Conservation (phyloP, 30 jellyfish, hydroid and myxozoan genomes). For the Aurelia sp. region DNA sequence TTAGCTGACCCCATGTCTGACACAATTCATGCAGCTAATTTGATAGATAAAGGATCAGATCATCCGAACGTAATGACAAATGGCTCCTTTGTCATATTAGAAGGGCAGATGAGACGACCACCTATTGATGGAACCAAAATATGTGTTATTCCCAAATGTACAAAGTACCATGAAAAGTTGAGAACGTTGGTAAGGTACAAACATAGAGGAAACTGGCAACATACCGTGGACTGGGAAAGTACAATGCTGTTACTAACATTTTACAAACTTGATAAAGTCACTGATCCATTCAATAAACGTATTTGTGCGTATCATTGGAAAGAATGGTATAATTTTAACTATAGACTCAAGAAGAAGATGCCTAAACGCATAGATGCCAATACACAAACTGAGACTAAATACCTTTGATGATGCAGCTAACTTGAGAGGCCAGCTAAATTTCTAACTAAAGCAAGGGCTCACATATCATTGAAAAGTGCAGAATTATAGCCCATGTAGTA, state of each 20-base stretch:
- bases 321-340: slow-evolving; percentile 16
- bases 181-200: slow-evolving; percentile 7
- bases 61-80: background rate
- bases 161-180: background rate
- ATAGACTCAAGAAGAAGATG: slow-evolving; percentile 2
- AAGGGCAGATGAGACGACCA: background rate
- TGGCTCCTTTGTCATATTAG: background rate
- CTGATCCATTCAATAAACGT: background rate
- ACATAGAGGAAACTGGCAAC: slow-evolving; percentile 1
- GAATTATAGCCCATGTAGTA: too few relatives aligned
- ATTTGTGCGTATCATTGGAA: slow-evolving; percentile 14
- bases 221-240: slow-evolving; percentile 25
- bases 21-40: background rate
- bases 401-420: background rate
- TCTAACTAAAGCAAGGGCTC: too few relatives aligned
- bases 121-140: background rate
- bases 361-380: background rate
- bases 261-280: background rate
- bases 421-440: too few relatives aligned
- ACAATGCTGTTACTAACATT: slow-evolving; percentile 26
- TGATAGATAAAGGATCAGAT: background rate
- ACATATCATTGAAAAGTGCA: too few relatives aligned
- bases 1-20: background rate
- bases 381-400: background rate
- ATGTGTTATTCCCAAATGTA: slow-evolving; percentile 20